Conservation (phyloP, 2,113 vertebrate genomes). For the Cyanistes caeruleus region DNA sequence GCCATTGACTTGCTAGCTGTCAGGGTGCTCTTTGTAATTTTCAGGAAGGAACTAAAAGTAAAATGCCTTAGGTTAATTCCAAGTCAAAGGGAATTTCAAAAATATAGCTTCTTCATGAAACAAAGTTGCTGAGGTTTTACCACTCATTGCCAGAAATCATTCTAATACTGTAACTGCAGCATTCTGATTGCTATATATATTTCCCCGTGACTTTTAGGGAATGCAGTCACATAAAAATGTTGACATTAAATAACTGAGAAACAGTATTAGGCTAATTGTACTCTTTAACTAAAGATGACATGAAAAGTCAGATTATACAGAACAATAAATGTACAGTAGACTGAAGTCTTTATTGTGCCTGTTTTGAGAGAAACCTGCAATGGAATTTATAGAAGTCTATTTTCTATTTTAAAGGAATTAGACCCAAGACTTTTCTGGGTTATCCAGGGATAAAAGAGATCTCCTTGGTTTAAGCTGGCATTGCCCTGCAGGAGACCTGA, state of each 20-base stretch:
- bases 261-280: neutral
- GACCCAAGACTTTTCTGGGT: neutral
- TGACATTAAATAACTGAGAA: neutral
- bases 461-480: neutral
- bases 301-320: neutral
- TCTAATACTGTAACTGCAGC: neutral
- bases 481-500: neutral
- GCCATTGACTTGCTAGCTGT: neutral
- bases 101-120: neutral
- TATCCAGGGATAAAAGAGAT: neutral
- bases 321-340: neutral
- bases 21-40: neutral
- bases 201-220: neutral
- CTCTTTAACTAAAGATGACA: neutral
- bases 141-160: neutral
- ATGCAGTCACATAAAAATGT: neutral
- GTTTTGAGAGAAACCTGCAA: neutral
- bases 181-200: neutral
- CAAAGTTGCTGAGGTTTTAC: neutral
- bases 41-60: neutral
- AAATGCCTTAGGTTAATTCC: neutral
- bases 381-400: neutral
- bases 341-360: neutral
- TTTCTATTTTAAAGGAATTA: neutral
- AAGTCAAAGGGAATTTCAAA: neutral